Evolutionary conservation across 2,113 vertebrate genomes (phyloP).

Genomic region (Lanius collurio): DNA sequence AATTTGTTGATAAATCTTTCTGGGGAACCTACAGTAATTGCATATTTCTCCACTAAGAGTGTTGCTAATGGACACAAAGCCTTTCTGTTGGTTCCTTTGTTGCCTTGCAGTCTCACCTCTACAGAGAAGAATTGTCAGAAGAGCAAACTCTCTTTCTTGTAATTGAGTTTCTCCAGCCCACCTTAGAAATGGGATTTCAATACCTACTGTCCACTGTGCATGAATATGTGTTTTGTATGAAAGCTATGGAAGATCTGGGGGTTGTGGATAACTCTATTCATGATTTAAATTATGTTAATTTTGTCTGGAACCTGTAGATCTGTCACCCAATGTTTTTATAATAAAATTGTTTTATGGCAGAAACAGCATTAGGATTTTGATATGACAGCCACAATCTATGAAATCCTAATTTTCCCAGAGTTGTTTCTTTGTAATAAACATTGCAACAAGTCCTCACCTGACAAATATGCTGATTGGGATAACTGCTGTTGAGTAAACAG

Average conservation of each 20-base stretch:
- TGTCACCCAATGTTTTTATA: not conserved
- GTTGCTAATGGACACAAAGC: not conserved
- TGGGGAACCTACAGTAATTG: not conserved
- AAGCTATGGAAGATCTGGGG: not conserved
- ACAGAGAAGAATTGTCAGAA: not conserved
- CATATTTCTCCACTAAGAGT: not conserved
- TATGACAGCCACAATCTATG: not conserved
- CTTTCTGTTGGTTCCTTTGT: not conserved
- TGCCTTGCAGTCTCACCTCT: not conserved
- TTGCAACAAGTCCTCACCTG: constrained; percentile 16
- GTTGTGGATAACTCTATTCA: not conserved
- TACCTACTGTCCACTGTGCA: not conserved
- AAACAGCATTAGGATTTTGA: not conserved
- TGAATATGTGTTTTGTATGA: not conserved
- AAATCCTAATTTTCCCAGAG: not conserved
- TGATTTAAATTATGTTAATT: not conserved
- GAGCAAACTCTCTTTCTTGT: not conserved
- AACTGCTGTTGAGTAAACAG: constrained; percentile 49
- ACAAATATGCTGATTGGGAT: not conserved
- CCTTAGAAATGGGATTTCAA: not conserved
- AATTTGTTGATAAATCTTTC: constrained; percentile 9
- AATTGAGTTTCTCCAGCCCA: not conserved
- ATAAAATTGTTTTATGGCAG: not conserved
- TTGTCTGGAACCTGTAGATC: not conserved
- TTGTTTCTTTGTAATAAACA: constrained; percentile 3